A percentile compares a stretch with the other conserved stretches of the same genome.
phyloP scores from a whole-genome alignment of 2,797 vertebrate genomes.

The Oreochromis grahami region DNA sequence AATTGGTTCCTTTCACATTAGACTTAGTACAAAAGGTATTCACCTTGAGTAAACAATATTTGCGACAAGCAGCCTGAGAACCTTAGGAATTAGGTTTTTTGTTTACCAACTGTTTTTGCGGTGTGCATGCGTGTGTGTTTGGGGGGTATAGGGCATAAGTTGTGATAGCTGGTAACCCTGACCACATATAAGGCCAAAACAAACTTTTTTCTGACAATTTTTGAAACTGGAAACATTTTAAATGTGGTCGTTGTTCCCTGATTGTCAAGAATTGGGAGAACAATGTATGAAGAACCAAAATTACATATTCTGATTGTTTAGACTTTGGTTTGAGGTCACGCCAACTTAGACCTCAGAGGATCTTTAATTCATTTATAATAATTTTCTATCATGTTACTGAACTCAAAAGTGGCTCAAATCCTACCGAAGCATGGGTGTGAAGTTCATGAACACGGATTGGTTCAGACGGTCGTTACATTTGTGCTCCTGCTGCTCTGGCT shows the following conservation, averaged over 20 bases:
- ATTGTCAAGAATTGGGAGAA: not conserved
- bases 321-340: not conserved
- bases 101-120: not conserved
- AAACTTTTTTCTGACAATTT: not conserved
- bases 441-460: not conserved
- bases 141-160: too few relatives aligned
- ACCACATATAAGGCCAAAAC: not conserved
- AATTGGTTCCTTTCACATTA: not conserved
- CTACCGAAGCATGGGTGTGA: not conserved
- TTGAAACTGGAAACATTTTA: not conserved
- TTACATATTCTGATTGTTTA: not conserved
- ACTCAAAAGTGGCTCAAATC: not conserved
- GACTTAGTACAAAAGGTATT: not conserved
- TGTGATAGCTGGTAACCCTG: not conserved
- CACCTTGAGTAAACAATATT: not conserved
- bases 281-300: not conserved
- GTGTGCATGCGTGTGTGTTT: too few relatives aligned
- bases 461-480: slow-evolving; percentile 49
- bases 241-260: not conserved
- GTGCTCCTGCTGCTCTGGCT: slow-evolving; percentile 49
- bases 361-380: not conserved
- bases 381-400: not conserved
- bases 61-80: not conserved
- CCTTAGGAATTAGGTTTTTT: not conserved
- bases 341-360: not conserved